Conservation (phyloP, 2,888 invertebrate species). For the Ptilodon capucinus region DNA sequence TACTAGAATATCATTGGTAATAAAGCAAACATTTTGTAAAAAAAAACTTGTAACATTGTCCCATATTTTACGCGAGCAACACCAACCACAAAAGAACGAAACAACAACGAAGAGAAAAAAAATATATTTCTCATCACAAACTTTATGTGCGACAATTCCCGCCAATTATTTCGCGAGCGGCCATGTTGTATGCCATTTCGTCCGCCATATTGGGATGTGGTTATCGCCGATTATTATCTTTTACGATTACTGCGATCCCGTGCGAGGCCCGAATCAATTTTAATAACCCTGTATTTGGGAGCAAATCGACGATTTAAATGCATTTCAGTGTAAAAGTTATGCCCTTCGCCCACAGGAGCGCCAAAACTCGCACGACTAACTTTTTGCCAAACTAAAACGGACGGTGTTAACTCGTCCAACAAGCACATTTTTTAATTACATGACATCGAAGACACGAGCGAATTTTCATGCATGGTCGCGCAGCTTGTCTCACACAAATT, state of each 20-base stretch:
- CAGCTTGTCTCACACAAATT: too few relatives aligned
- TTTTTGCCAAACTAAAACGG: too few relatives aligned
- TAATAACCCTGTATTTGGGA: conserved; percentile 35
- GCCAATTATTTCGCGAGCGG: conserved; percentile 41
- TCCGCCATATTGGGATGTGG: conserved; percentile 38
- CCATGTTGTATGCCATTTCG: conserved; percentile 29
- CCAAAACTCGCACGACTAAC: too few relatives aligned
- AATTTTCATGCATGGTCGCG: too few relatives aligned
- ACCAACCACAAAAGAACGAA: not conserved
- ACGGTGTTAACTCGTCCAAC: too few relatives aligned
- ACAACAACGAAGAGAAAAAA: not conserved
- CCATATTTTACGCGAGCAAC: not conserved
- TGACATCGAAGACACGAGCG: too few relatives aligned
- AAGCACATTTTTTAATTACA: too few relatives aligned
- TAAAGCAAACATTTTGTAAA: not conserved
- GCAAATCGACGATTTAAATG: conserved; percentile 41
- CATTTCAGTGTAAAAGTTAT: conserved; percentile 27
- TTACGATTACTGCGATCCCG: conserved; percentile 45
- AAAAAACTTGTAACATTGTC: not conserved
- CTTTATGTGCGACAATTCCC: conserved; percentile 29
- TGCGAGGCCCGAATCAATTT: conserved; percentile 40
- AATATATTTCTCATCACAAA: not conserved
- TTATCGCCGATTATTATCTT: conserved; percentile 53
- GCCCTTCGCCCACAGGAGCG: too few relatives aligned
- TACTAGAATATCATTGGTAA: too few relatives aligned